These are phyloP conservation scores for Diarsia mendica DNA, from an alignment of 2,888 invertebrate genomes.

Conservation along the genomic window DNA sequence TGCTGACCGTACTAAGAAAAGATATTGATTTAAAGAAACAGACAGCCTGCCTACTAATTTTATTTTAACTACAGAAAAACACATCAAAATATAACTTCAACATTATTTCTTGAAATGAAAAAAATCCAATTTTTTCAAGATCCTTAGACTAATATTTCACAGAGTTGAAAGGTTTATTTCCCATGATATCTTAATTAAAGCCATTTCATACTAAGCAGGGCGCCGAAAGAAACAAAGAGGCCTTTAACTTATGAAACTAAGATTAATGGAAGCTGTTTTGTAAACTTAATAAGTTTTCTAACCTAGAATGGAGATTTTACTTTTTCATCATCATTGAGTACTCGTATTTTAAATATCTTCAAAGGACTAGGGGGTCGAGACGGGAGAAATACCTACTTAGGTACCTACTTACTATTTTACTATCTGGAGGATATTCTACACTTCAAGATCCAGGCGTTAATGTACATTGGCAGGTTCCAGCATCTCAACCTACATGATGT, in stretches of 20 bases:
- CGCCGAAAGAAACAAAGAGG: constrained; percentile 81
- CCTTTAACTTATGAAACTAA: constrained; percentile 83
- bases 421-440: neutral
- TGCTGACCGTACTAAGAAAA: neutral
- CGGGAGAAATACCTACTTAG: neutral
- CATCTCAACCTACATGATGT: neutral
- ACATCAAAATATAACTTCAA: neutral
- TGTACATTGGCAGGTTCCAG: too few species aligned
- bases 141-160: constrained; percentile 79
- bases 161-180: constrained; percentile 82
- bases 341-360: constrained; percentile 46
- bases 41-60: neutral
- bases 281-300: constrained; percentile 81
- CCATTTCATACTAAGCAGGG: constrained; percentile 77
- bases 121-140: constrained; percentile 75
- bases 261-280: constrained; percentile 84
- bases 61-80: neutral
- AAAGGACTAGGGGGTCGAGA: neutral
- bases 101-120: neutral
- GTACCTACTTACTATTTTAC: too few species aligned
- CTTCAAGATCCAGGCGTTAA: neutral
- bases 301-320: constrained; percentile 67
- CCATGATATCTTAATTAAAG: constrained; percentile 88
- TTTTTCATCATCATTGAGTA: constrained; percentile 48
- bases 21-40: neutral